phyloP scores from a whole-genome alignment of 2,888 invertebrate species.

The Calameuta idolon region DNA sequence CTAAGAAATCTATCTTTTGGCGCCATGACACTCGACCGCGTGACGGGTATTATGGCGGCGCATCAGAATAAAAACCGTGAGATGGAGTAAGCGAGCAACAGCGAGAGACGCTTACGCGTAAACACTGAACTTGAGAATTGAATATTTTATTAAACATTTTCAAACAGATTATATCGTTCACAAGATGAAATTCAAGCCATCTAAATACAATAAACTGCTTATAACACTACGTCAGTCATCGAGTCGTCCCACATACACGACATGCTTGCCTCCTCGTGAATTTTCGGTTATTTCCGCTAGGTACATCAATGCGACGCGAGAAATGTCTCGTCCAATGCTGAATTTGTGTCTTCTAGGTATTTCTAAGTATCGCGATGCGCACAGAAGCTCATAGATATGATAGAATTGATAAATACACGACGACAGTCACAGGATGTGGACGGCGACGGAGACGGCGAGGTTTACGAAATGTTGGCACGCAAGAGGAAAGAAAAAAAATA shows the following conservation, averaged over 20 bases:
- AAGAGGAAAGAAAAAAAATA: not conserved
- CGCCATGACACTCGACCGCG: conserved; percentile 24
- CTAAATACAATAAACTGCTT: not conserved
- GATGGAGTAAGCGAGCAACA: conserved; percentile 7
- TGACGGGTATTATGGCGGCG: conserved; percentile 9
- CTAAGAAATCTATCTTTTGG: conserved; percentile 17
- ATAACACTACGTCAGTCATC: not conserved
- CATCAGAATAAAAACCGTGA: not conserved
- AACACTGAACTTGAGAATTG: conserved; percentile 27
- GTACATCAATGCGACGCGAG: not conserved
- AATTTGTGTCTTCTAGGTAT: not conserved
- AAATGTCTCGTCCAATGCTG: not conserved
- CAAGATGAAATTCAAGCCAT: not conserved
- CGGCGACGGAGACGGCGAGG: not conserved
- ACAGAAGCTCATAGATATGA: not conserved
- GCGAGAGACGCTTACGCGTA: conserved; percentile 49
- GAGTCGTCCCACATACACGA: not conserved
- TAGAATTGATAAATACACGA: not conserved
- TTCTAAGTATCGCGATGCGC: not conserved
- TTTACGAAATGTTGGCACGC: not conserved
- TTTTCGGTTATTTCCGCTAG: not conserved
- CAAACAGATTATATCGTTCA: not conserved
- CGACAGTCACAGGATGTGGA: not conserved
- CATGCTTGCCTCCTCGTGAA: not conserved
- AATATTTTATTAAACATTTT: not conserved